Evolutionary conservation across 2,113 vertebrate species (phyloP), one percentile per base, ranked within the genome.

Genomic region (Nanorana parkeri): DNA sequence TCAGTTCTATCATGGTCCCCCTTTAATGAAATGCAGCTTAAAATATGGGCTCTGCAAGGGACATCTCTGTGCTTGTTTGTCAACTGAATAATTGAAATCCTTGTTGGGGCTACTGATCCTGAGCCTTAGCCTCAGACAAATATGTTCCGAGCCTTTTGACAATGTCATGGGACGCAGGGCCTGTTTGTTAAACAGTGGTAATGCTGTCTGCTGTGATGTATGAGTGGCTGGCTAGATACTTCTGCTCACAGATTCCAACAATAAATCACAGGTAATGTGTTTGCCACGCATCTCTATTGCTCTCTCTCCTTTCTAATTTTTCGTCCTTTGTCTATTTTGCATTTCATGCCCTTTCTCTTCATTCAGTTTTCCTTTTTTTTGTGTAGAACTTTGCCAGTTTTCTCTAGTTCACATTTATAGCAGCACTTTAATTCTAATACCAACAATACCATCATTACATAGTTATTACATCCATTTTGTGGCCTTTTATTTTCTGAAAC

Each of bases 181-280:
- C 72, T 83, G 71, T 83, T 83, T 76, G 80, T 83, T 83, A 83
- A 83, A 83, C 80, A 76, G 63, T 56, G 80, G 80, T 76, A 83
- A 83, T 68, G 80, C 80, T 83, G 71, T 83, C 80, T 83, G 72
- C 54, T 83, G 75, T 83, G 71, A 83, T 83, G 51, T 83, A 83
- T 83, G 80, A 68, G 80, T 51, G 66, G 56, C 71, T 74, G 68
- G 54, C 47, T 67, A 66, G 68, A 75, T 75, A 75, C 69, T 82
- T 82, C 72, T 76, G 47, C 71, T 82, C 72, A 75, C 60, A 67
- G 72, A 32, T 74, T 52, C 63, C 64, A 11, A 71, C 72, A 83
- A 83, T 83, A 83, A 83, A 83, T 76, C 80, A 83, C 63, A 58
- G 29, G 19, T 83, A 76, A 83, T 76, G 71, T 64, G 52, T 76